phyloP scores from a whole-genome alignment of 2,113 vertebrate species.

The Raja brachyura region DNA sequence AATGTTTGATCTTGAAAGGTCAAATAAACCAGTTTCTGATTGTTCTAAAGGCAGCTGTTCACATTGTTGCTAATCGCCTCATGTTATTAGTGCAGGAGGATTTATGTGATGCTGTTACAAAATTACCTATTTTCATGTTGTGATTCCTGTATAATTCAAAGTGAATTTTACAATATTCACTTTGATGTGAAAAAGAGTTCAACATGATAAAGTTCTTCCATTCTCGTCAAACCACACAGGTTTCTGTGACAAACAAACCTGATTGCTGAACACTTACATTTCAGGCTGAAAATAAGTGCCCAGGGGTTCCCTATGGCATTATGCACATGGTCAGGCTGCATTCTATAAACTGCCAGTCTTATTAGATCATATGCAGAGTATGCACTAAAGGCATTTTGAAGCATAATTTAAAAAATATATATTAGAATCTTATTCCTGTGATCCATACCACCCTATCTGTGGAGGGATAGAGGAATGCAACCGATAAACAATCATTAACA shows the following conservation, averaged over 20 bases:
- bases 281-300: neutral
- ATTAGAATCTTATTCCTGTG: neutral
- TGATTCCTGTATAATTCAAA: neutral
- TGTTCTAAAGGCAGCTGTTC: neutral
- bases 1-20: constrained; percentile 32
- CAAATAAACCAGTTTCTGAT: neutral
- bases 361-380: neutral
- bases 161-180: too few relatives aligned
- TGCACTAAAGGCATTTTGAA: neutral
- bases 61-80: neutral
- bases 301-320: neutral
- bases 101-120: neutral
- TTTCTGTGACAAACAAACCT: neutral
- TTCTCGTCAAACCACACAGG: neutral
- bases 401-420: neutral
- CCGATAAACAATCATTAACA: neutral
- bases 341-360: neutral
- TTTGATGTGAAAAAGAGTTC: neutral
- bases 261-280: neutral
- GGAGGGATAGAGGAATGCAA: neutral
- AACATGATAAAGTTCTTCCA: neutral
- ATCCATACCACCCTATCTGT: too few relatives aligned
- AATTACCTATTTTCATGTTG: neutral
- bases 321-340: neutral
- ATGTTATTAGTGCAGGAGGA: neutral